Evolutionary conservation across 1,140 invertebrate species (phyloP).

Genomic region (Tetramorium simillimum): DNA sequence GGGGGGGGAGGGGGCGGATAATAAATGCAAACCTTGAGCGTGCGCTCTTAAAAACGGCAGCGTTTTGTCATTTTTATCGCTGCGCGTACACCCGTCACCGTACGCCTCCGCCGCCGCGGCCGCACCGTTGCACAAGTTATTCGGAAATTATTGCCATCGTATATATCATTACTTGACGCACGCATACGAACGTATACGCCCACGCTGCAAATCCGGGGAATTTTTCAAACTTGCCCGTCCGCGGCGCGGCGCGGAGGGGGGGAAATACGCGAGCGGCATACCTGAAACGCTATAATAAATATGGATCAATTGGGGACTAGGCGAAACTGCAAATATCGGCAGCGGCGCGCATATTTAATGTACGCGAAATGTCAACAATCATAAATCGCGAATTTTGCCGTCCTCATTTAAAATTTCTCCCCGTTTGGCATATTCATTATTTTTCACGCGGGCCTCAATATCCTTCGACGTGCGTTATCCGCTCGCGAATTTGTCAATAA

Average conservation of each 20-base stretch:
- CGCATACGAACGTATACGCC: neutral
- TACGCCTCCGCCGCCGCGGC: neutral
- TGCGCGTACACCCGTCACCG: constrained; percentile 23
- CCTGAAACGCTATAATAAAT: constrained; percentile 41
- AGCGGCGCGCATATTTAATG: constrained; percentile 45
- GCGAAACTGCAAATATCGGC: constrained; percentile 26
- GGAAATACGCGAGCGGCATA: neutral
- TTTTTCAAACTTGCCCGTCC: constrained; percentile 30
- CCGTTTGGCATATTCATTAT: constrained; percentile 6
- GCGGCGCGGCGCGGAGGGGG: neutral
- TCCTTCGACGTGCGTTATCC: neutral
- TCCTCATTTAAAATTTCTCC: constrained; percentile 13
- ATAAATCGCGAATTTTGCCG: constrained; percentile 17
- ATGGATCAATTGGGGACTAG: constrained; percentile 43
- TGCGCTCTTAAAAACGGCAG: constrained; percentile 3
- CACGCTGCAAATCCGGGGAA: constrained; percentile 30
- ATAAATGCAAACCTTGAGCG: constrained; percentile 46
- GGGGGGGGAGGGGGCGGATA: neutral
- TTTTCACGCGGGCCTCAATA: neutral
- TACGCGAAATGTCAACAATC: constrained; percentile 13
- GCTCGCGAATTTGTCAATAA: neutral
- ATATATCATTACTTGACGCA: constrained; percentile 55
- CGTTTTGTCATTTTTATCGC: constrained; percentile 45
- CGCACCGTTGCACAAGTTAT: constrained; percentile 22
- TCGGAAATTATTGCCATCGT: constrained; percentile 34